These are phyloP conservation scores for Barnardius zonarius DNA, from an alignment of 2,113 vertebrate genomes.

Conservation along the genomic window DNA sequence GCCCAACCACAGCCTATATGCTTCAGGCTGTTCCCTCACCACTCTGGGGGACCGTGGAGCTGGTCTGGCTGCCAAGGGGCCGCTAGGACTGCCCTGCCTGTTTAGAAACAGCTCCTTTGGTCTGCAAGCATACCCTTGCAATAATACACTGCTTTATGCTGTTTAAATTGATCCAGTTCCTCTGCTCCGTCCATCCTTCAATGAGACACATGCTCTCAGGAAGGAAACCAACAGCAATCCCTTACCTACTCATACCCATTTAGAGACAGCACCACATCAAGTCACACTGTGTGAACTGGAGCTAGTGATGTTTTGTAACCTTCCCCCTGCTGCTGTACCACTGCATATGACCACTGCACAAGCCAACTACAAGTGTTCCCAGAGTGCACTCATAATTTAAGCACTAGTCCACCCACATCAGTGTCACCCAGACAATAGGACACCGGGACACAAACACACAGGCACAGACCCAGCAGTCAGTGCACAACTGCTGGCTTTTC, in stretches of 20 bases:
- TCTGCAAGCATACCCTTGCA: neutral
- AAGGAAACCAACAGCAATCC: neutral
- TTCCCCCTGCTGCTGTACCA: neutral
- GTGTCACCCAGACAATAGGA: neutral
- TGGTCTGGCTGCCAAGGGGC: neutral
- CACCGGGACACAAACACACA: neutral
- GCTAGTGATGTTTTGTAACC: neutral
- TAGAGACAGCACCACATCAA: neutral
- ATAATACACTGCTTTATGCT: neutral
- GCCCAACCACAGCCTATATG: neutral
- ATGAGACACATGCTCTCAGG: neutral
- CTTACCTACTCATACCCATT: neutral
- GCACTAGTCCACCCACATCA: neutral
- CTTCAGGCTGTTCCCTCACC: neutral
- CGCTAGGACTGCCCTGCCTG: neutral
- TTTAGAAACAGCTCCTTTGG: neutral
- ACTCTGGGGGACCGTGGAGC: rapidly evolving
- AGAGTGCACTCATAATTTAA: neutral
- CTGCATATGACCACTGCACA: neutral
- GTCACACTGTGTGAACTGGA: neutral
- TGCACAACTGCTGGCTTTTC: neutral
- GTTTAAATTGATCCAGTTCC: neutral
- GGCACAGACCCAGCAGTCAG: neutral
- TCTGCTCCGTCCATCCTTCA: neutral
- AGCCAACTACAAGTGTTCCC: neutral